phyloP scores from a whole-genome alignment of 2,888 invertebrate species.

The Scrobipalpa atriplicella region DNA sequence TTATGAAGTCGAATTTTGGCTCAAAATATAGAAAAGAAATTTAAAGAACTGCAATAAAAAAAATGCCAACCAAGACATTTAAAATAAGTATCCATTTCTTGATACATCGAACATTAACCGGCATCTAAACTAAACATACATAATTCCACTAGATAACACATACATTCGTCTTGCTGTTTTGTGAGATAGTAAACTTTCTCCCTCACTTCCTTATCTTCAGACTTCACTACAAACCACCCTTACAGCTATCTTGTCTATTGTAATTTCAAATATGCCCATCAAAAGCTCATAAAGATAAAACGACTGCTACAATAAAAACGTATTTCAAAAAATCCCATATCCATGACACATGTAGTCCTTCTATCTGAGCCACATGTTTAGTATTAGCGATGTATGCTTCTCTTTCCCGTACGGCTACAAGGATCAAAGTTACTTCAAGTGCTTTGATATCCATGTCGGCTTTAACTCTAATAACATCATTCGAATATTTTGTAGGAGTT shows the following conservation, averaged over 20 bases:
- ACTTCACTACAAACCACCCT: slow-evolving; percentile 16
- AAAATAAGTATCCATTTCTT: too few relatives aligned
- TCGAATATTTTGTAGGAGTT: not conserved
- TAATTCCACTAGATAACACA: slow-evolving; percentile 5
- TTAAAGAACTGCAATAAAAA: too few relatives aligned
- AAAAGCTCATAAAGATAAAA: slow-evolving; percentile 25
- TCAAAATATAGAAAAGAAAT: too few relatives aligned
- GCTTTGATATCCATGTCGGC: not conserved
- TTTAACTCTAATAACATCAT: not conserved
- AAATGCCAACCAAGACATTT: too few relatives aligned
- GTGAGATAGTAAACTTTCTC: slow-evolving; percentile 10
- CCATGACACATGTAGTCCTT: slow-evolving; percentile 44
- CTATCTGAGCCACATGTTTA: slow-evolving; percentile 71
- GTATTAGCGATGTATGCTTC: slow-evolving; percentile 64
- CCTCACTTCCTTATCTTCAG: slow-evolving; percentile 12
- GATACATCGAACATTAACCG: not conserved
- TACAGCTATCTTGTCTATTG: slow-evolving; percentile 12
- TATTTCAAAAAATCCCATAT: slow-evolving; percentile 17
- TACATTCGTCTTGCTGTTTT: not conserved
- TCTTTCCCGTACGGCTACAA: not conserved
- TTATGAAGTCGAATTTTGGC: too few relatives aligned
- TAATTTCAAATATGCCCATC: slow-evolving; percentile 26
- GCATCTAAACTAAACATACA: not conserved
- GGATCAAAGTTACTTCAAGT: too few relatives aligned
- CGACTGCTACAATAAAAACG: slow-evolving; percentile 10